Evolutionary conservation across 2,888 invertebrate species (phyloP).

Genomic region (Apomyelois bistriatella): DNA sequence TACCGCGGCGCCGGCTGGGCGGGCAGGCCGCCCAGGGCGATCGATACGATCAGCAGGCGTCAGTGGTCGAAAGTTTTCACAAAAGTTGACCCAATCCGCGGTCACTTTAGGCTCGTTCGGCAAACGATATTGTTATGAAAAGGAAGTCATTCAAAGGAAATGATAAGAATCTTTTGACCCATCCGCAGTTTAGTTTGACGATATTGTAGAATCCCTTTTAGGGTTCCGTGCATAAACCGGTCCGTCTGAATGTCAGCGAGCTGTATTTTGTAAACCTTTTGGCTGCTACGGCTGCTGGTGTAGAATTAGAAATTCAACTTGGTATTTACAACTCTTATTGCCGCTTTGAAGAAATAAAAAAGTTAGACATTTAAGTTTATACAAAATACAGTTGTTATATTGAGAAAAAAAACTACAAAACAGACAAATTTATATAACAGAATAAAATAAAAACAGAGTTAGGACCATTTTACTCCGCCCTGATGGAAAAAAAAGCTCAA

Average conservation of each 20-base stretch:
- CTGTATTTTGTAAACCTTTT: no score
- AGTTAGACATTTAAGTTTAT: no score
- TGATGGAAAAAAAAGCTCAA: no score
- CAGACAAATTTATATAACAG: no score
- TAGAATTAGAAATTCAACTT: no score
- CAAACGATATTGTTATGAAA: neutral
- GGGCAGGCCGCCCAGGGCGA: neutral
- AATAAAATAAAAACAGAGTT: no score
- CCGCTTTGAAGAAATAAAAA: no score
- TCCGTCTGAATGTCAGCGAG: neutral
- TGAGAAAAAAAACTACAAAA: no score
- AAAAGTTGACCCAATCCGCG: neutral
- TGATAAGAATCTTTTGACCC: neutral
- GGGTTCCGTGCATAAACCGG: neutral
- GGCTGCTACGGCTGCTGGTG: no score
- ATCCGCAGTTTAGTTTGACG: neutral
- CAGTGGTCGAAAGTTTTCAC: neutral
- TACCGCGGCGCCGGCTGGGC: constrained; percentile 3
- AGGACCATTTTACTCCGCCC: no score
- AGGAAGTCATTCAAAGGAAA: neutral
- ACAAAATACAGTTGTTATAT: no score
- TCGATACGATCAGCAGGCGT: neutral
- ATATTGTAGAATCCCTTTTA: neutral
- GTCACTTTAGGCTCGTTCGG: neutral
- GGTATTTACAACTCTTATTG: no score